Evolutionary conservation across 2,797 vertebrate genomes (phyloP), one percentile per base, ranked within the genome.

Genomic region (Helostoma temminkii): DNA sequence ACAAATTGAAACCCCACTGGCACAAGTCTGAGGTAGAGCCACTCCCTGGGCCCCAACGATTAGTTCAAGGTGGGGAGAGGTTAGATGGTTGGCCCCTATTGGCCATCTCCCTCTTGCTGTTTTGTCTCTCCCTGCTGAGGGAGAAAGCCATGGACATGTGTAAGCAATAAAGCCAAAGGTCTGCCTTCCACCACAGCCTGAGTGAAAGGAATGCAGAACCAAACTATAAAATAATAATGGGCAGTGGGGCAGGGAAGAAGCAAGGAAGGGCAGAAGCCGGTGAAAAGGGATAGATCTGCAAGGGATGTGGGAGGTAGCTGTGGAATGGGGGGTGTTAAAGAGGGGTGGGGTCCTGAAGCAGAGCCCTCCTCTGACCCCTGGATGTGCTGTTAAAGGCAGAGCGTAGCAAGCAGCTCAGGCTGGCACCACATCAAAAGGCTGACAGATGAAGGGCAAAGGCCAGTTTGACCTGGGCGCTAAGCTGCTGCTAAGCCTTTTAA

Each of bases 1-100:
- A 99, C 97, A 99, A 99, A 99, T 99, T 98, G 97, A 99, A 98
- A 97, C 97, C 97, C 97, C 96, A 96, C 96, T 96, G 96, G 95
- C 95, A 91, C 74, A 92, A 91, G 88, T 93, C 88, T 90, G 93
- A 76, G 73, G 92, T 92, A 94, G 92, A 94, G 94, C 93, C 94
- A 92, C 94, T 94, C 93, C 93, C 94, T 89, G 92, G 94, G 93
- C 93, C 90, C 82, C 64, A 92, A 84, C 95, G 93, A 98, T 99
- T 98, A 98, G 96, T 98, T 99, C 97, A 99, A 99, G 97, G 96
- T 99, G 97, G 96, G 93, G 95, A 95, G 95, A 96, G 95, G 95
- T 97, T 95, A 96, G 95, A 86, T 93, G 94, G 92, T 92, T 92
- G 90, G 93, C 92, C 94, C 92, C 92, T 84, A 95, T 93, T 94